A percentile compares a stretch with the other conserved stretches of the same genome.
Evolutionary conservation across 1,140 invertebrate genomes (phyloP).

Genomic region (Cydia pomonella): DNA sequence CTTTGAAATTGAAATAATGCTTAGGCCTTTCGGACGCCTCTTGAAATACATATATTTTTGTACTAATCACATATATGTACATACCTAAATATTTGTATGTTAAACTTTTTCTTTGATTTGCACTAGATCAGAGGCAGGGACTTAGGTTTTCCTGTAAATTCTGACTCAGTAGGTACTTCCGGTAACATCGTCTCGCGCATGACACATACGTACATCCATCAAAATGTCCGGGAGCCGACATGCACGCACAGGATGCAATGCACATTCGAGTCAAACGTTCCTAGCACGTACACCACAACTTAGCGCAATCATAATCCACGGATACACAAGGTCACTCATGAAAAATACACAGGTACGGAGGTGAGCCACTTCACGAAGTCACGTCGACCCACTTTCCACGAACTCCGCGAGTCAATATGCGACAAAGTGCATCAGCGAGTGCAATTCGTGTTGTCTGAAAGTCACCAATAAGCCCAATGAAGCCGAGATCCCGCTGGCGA

Average conservation of each 20-base stretch:
- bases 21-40: too few relatives aligned
- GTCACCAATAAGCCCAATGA: constrained; percentile 81
- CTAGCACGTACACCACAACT: constrained; percentile 7
- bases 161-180: constrained; percentile 8
- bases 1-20: too few relatives aligned
- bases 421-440: constrained; percentile 73
- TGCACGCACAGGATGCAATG: constrained; percentile 19
- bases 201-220: neutral
- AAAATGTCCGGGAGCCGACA: neutral
- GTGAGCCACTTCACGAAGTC: neutral
- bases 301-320: constrained; percentile 1
- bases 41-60: too few relatives aligned
- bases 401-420: constrained; percentile 61
- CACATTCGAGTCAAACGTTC: neutral
- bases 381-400: constrained; percentile 47
- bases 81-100: neutral
- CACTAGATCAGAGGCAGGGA: neutral
- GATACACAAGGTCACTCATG: neutral
- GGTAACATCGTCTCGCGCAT: neutral
- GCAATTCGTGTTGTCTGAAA: constrained; percentile 80
- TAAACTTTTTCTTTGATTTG: neutral
- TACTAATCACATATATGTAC: neutral
- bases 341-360: neutral
- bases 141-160: neutral
- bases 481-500: constrained; percentile 78